These are phyloP conservation scores for Aselliscus stoliczkanus DNA, from an alignment of 2,797 vertebrate species.

Conservation along the genomic window DNA sequence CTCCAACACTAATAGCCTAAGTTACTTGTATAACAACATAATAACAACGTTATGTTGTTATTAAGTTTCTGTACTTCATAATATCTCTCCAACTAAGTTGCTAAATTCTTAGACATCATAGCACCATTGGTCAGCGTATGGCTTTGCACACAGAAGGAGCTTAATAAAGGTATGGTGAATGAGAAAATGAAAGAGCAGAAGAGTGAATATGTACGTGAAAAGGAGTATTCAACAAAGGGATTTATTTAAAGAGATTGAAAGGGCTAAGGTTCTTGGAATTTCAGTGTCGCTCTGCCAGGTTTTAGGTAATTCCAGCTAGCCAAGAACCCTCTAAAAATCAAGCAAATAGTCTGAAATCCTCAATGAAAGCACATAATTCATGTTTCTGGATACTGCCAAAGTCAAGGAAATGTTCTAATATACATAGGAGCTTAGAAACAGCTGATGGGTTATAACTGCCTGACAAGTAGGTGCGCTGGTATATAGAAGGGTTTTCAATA, in stretches of 20 bases:
- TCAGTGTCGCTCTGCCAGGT: neutral
- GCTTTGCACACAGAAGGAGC: neutral
- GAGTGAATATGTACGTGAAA: neutral
- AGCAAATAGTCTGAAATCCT: neutral
- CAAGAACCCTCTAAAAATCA: neutral
- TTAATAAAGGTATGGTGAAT: neutral
- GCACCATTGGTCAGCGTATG: neutral
- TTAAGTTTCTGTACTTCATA: neutral
- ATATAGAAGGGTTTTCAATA: neutral
- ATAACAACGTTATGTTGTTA: neutral
- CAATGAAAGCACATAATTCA: neutral
- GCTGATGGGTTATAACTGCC: neutral
- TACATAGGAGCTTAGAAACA: neutral
- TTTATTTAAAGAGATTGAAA: neutral
- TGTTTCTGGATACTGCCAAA: neutral
- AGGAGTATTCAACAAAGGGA: neutral
- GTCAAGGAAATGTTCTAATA: neutral
- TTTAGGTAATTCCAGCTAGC: neutral
- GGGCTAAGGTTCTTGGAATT: neutral
- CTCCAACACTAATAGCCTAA: neutral
- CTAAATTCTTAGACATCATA: neutral
- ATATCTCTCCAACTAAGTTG: neutral
- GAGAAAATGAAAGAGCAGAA: neutral
- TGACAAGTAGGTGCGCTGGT: neutral
- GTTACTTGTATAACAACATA: neutral